Evolutionary conservation across 2,113 vertebrate species (phyloP).

Genomic region (Lophura nycthemera): DNA sequence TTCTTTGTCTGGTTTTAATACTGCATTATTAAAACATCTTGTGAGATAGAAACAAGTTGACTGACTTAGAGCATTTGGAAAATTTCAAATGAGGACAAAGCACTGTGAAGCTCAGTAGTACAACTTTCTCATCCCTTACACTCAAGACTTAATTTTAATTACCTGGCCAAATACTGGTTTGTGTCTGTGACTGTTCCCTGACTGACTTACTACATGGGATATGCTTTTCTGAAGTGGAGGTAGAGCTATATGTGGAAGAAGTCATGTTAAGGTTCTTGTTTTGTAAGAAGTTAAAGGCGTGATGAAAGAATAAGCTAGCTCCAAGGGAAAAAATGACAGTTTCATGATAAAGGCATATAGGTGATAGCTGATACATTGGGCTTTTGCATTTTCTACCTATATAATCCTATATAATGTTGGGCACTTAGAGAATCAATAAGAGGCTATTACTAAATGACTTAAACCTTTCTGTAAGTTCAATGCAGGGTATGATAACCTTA

Average conservation of each 20-base stretch:
- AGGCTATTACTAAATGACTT: neutral
- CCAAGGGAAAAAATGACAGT: neutral
- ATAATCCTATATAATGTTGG: neutral
- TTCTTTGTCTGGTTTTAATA: neutral
- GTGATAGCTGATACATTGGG: neutral
- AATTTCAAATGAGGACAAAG: neutral
- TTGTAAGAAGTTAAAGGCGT: neutral
- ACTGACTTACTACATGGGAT: rapidly evolving
- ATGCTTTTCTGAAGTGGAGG: neutral
- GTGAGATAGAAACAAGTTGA: neutral
- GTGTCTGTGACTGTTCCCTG: neutral
- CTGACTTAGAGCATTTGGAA: neutral
- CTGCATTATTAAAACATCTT: neutral
- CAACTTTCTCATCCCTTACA: neutral
- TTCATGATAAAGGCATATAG: neutral
- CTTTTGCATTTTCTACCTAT: too few species aligned
- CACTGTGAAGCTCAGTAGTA: neutral
- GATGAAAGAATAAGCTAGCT: neutral
- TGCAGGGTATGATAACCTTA: neutral
- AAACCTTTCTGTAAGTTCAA: neutral
- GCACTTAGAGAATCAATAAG: neutral
- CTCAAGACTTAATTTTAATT: neutral
- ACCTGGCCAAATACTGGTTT: neutral
- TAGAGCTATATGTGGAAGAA: neutral
- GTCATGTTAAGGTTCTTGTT: neutral